Conservation (phyloP, 2,113 vertebrate genomes). For the Crotalus viridis region DNA sequence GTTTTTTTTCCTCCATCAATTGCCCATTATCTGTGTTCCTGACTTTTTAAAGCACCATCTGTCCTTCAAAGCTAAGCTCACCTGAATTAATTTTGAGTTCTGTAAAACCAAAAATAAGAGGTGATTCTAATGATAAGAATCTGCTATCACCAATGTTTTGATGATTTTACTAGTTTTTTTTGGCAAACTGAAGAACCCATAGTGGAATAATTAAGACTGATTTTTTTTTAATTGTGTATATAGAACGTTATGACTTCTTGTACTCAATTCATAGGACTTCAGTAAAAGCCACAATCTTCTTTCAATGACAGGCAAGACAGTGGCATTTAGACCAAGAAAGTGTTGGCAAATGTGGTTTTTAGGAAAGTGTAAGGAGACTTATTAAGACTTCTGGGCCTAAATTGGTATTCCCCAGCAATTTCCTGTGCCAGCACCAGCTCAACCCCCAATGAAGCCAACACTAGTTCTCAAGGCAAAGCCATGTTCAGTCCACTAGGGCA, state of each 20-base stretch:
- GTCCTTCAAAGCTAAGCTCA: conserved; percentile 8
- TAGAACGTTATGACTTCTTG: neutral
- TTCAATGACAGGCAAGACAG: neutral
- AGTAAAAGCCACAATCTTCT: neutral
- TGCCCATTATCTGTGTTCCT: conserved; percentile 16
- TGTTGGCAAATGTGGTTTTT: neutral
- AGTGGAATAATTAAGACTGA: neutral
- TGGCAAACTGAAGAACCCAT: conserved; percentile 7
- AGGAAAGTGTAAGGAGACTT: no score
- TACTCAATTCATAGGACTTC: neutral
- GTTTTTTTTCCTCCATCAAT: conserved; percentile 2
- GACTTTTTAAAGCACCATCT: conserved; percentile 23
- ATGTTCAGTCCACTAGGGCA: no score
- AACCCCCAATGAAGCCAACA: no score
- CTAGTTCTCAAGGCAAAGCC: no score
- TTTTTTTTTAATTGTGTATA: neutral
- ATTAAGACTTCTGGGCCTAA: no score
- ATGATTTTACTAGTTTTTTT: conserved; percentile 29
- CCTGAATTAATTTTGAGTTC: neutral
- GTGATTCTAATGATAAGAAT: conserved; percentile 26
- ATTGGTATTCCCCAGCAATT: no score
- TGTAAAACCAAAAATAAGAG: neutral
- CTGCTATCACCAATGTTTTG: conserved; percentile 24
- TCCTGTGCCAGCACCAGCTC: no score
- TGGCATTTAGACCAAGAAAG: neutral